Evolutionary conservation across 2,888 invertebrate species (phyloP).

Genomic region (Chrysolina oricalcia): DNA sequence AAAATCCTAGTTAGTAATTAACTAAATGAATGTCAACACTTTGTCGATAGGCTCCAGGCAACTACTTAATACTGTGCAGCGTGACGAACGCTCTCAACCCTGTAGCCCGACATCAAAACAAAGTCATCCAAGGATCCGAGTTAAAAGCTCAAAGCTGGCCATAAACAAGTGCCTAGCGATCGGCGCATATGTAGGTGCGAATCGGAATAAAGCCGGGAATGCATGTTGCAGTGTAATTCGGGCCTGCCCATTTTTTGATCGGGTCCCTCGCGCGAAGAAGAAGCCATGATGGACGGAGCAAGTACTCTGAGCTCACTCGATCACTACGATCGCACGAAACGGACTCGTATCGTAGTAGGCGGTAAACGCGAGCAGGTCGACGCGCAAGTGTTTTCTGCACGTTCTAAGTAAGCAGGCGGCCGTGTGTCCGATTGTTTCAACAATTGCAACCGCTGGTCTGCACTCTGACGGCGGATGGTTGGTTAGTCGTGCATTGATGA

Average conservation of each 20-base stretch:
- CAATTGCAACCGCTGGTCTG: conserved; percentile 67
- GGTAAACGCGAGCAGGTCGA: conserved; percentile 70
- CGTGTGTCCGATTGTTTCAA: conserved; percentile 66
- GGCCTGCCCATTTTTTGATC: conserved; percentile 62
- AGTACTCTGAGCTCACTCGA: conserved; percentile 36
- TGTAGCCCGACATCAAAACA: conserved; percentile 17
- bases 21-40: no score
- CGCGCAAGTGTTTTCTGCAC: conserved; percentile 70
- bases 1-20: no score
- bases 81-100: conserved; percentile 50
- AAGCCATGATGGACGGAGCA: conserved; percentile 66
- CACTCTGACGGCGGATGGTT: conserved; percentile 53
- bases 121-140: conserved; percentile 13
- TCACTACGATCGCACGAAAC: conserved; percentile 23
- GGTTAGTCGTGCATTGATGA: conserved; percentile 36
- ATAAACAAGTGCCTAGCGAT: conserved; percentile 47
- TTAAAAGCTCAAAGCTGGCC: conserved; percentile 22
- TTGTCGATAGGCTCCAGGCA: neutral
- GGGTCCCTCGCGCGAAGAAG: conserved; percentile 60
- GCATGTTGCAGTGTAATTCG: conserved; percentile 66
- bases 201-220: conserved; percentile 57
- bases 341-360: conserved; percentile 69
- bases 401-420: conserved; percentile 65
- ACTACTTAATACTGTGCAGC: conserved; percentile 52
- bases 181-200: conserved; percentile 52